phyloP scores from a whole-genome alignment of 2,888 invertebrate species.

The Latrodectus elegans region DNA sequence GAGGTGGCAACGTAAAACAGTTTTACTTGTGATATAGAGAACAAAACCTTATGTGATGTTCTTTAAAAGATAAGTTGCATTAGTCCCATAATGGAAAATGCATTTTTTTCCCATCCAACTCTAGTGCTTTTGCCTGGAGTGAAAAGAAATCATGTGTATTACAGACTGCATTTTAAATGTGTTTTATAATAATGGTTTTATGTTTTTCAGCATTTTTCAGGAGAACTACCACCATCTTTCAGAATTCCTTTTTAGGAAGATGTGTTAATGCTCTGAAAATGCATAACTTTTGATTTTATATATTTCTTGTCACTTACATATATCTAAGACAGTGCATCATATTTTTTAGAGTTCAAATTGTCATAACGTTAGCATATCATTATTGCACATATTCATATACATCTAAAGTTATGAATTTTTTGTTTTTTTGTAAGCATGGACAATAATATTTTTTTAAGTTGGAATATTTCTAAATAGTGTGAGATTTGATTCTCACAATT shows the following conservation, averaged over 20 bases:
- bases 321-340: slow-evolving; percentile 15
- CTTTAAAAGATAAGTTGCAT: not conserved
- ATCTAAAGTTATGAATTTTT: not conserved
- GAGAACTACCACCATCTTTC: not conserved
- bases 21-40: slow-evolving; percentile 29
- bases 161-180: not conserved
- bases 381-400: slow-evolving; percentile 20
- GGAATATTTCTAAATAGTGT: too few species aligned
- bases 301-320: not conserved
- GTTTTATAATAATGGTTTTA: not conserved
- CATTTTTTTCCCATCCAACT: slow-evolving; percentile 11
- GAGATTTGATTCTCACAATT: too few species aligned
- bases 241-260: not conserved
- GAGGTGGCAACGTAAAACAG: not conserved
- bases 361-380: slow-evolving; percentile 36
- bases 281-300: not conserved
- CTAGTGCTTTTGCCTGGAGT: too few species aligned
- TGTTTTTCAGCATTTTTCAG: not conserved
- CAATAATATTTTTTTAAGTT: not conserved
- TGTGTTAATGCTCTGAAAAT: not conserved
- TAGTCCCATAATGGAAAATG: not conserved
- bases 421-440: not conserved
- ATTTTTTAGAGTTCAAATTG: slow-evolving; percentile 54
- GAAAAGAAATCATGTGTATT: not conserved
- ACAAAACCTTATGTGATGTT: slow-evolving; percentile 18